Evolutionary conservation across 2,797 vertebrate species (phyloP).

Genomic region (Chromis chromis): DNA sequence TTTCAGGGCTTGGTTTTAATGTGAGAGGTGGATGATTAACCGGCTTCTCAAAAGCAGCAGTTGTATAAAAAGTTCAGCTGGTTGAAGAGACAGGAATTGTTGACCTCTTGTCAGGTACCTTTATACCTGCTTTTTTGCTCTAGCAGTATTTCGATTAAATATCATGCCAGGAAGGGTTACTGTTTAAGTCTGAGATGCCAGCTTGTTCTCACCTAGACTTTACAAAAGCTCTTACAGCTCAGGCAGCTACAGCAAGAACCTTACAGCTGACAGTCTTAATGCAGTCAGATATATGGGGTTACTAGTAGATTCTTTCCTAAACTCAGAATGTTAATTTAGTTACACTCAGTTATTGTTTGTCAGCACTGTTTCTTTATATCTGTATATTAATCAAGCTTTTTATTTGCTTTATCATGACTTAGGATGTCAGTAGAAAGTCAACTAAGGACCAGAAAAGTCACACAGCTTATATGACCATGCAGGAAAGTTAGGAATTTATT

Average conservation of each 20-base stretch:
- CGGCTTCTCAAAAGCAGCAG: constrained; percentile 5
- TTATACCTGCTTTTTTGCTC: neutral
- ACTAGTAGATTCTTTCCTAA: neutral
- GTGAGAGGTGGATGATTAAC: constrained; percentile 35
- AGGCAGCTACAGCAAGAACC: neutral
- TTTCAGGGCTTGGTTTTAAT: constrained; percentile 28
- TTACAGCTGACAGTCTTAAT: constrained; percentile 8
- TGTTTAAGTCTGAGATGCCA: constrained; percentile 26
- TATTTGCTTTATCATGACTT: neutral
- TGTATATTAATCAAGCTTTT: neutral
- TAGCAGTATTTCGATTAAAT: constrained; percentile 21
- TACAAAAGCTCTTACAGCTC: neutral
- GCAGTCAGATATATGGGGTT: neutral
- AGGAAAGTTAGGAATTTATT: neutral
- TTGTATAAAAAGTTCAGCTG: constrained; percentile 2
- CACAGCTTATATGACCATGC: no score
- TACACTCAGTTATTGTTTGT: no score
- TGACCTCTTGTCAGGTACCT: constrained; percentile 20
- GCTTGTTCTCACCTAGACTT: constrained; percentile 10
- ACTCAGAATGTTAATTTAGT: neutral
- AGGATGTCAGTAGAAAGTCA: constrained; percentile 7
- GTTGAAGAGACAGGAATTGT: constrained; percentile 30
- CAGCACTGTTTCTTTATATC: no score
- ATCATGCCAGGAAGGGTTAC: constrained; percentile 6
- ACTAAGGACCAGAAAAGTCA: neutral